Percentiles rank a stretch among this genome's conserved stretches.
phyloP scores from a whole-genome alignment of 2,113 vertebrate species.

The Centropus bengalensis region DNA sequence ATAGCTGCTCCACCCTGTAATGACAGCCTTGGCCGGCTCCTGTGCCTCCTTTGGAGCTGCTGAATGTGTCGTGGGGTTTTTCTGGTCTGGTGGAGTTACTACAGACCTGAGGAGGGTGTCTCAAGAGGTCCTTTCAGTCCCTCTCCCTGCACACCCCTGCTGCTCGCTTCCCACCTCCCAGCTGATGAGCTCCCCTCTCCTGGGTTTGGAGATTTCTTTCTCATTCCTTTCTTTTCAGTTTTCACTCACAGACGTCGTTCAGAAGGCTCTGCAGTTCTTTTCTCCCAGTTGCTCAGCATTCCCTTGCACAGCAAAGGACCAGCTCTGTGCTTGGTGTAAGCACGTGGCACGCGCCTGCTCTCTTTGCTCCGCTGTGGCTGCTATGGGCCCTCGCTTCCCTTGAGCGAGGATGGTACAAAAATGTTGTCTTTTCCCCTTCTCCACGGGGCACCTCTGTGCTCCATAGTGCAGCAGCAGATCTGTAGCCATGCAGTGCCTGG shows the following conservation, averaged over 20 bases:
- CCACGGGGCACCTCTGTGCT: accelerated
- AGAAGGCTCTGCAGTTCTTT: not conserved
- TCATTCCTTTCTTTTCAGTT: not conserved
- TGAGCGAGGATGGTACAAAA: not conserved
- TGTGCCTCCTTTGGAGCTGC: not conserved
- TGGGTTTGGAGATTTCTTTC: not conserved
- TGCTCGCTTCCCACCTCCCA: accelerated
- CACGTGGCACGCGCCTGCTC: not conserved
- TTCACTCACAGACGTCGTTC: not conserved
- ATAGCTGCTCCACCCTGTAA: not conserved
- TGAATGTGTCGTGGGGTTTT: not conserved
- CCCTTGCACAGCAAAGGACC: not conserved
- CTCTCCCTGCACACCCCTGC: not conserved
- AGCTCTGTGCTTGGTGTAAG: not conserved
- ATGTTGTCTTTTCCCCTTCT: not conserved
- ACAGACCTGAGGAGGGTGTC: not conserved
- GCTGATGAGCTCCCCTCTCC: not conserved
- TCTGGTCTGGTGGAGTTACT: not conserved
- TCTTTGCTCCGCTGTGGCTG: not conserved
- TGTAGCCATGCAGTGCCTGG: not conserved
- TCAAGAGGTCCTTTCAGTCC: not conserved
- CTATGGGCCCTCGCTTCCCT: not conserved
- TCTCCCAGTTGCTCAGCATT: not conserved
- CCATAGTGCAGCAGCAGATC: not conserved
- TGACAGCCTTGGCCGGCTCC: not conserved